Evolutionary conservation across 2,797 vertebrate genomes (phyloP), one percentile per base, ranked within the genome.

Genomic region (Pelobates cultripes): DNA sequence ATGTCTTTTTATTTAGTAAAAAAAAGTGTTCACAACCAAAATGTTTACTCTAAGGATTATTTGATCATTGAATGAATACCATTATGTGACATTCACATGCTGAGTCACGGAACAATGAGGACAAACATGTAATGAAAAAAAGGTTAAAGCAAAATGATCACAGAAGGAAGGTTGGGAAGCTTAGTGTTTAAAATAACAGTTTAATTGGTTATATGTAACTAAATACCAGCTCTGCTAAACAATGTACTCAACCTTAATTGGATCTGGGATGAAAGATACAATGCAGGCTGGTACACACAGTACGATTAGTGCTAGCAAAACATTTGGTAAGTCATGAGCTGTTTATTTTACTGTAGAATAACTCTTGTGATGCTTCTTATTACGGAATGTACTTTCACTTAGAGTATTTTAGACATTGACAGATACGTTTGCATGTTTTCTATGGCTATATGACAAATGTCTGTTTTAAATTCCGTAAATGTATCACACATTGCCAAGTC

Each of bases 31-130:
- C 28, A 8, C 42, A 47, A 0, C 28, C 61, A 3, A n/a, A 73
- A 3, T 84, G 61, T 87, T 87, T 86, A 57, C 88, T 72, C 84
- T 69, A n/a, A 85, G 82, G 85, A 86, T 87, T 86, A 80, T 76
- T 87, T 90, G 82, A 77, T 77, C 47, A 45, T 51, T 4, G 43
- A 41, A 28, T 4, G 55, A 64, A 72, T 87, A 81, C 89, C 78
- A 78, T 86, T 77, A 79, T 67, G 73, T 13, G 86, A 84, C 77
- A 74, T 77, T 86, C 85, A 87, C 80, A 86, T 86, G 84, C 86
- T 92, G 88, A 93, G 87, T 93, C 91, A 94, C 4, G 12, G 80
- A 90, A 85, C 87, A 90, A 91, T 81, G 3, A 75, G 85, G 85
- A 70, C 1, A 77, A 89, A 88, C 81, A 71, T 43, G 15, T 81